Evolutionary conservation across 2,888 invertebrate genomes (phyloP).

Genomic region (Nemoura dubitans): DNA sequence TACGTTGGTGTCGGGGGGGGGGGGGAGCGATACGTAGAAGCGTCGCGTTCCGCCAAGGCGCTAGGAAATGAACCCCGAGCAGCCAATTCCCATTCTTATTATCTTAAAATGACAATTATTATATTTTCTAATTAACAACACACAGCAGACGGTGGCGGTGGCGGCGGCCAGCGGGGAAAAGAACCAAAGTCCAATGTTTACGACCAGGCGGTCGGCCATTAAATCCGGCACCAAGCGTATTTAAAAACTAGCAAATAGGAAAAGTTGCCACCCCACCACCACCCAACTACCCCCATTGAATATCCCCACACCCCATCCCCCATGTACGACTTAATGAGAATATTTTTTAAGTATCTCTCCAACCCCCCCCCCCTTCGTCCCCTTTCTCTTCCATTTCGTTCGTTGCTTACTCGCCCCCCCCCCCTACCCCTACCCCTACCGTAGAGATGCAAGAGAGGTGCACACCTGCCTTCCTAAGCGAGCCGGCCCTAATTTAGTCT

Average conservation of each 20-base stretch:
- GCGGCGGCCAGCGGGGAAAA: not conserved
- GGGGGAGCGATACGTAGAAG: not conserved
- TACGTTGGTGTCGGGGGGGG: too few species aligned
- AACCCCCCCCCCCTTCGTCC: slow-evolving; percentile 8
- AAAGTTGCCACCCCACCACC: slow-evolving; percentile 14
- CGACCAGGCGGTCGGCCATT: not conserved
- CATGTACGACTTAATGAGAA: slow-evolving; percentile 37
- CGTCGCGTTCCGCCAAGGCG: not conserved
- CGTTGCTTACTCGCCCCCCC: not conserved
- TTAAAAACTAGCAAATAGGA: slow-evolving; percentile 41
- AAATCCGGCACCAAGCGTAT: slow-evolving; percentile 37
- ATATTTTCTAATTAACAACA: slow-evolving; percentile 4
- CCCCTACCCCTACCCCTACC: not conserved
- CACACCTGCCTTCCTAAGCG: slow-evolving; percentile 33
- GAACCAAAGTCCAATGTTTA: slow-evolving; percentile 23
- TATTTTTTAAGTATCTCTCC: slow-evolving; percentile 39
- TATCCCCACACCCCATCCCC: not conserved
- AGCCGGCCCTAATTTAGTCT: slow-evolving; percentile 39
- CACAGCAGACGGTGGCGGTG: not conserved
- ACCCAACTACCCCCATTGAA: not conserved
- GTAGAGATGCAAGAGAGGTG: slow-evolving; percentile 25
- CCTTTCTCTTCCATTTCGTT: not conserved
- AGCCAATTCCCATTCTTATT: slow-evolving; percentile 12
- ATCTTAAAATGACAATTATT: slow-evolving; percentile 17
- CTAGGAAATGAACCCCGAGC: not conserved